Percentiles rank a stretch among this genome's conserved stretches.
Conservation (phyloP, 2,797 vertebrate species). For the Cephalopachus bancanus region DNA sequence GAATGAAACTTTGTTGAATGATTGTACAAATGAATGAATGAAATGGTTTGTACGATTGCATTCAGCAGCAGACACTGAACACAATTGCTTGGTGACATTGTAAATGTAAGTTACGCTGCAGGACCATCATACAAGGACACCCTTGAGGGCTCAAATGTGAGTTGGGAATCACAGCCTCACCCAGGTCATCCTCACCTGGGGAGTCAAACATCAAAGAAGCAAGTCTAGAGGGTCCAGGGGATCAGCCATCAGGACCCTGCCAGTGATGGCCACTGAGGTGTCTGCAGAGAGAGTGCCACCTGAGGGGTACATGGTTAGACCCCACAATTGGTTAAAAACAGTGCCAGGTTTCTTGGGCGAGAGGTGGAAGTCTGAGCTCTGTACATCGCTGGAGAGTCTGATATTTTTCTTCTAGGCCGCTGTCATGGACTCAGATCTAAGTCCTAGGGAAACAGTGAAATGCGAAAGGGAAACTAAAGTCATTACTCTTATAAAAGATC, state of each 20-base stretch:
- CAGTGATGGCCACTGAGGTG: not conserved
- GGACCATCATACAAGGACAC: not conserved
- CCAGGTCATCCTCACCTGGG: not conserved
- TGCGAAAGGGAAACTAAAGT: not conserved
- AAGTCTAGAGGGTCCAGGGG: not conserved
- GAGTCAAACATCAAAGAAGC: not conserved
- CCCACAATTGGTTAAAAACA: not conserved
- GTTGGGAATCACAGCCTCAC: not conserved
- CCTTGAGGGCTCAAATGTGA: not conserved
- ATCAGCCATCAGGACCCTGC: not conserved
- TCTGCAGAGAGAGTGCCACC: not conserved
- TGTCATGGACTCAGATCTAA: not conserved
- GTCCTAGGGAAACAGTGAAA: not conserved
- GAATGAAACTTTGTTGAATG: not conserved
- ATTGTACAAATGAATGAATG: not conserved
- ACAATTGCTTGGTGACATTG: not conserved
- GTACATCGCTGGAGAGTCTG: not conserved
- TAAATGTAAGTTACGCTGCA: not conserved
- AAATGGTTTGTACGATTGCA: not conserved
- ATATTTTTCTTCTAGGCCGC: not conserved
- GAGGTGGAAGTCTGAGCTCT: not conserved
- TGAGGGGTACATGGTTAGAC: not conserved
- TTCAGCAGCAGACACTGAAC: not conserved
- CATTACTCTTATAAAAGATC: not conserved
- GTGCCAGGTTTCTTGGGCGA: not conserved